Evolutionary conservation across 1,140 invertebrate genomes (phyloP), one percentile per base, ranked within the genome.

Genomic region (Drosophila rhopaloa): DNA sequence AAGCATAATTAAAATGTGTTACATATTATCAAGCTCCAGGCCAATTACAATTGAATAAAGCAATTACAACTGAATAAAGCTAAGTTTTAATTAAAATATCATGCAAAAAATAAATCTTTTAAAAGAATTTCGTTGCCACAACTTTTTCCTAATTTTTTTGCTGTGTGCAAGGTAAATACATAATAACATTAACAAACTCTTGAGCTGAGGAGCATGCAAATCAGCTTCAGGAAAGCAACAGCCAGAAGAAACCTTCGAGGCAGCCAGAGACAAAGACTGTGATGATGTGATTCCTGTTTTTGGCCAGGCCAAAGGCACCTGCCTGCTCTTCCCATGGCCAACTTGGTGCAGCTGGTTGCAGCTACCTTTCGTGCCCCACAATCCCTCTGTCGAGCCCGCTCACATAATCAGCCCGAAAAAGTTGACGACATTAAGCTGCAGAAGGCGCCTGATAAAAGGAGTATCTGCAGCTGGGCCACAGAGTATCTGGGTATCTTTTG

Each of bases 371-470:
- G 46, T 35, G 61, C 46, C 11, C 11, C 60, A 27, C 47, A 37
- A 29, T 19, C 19, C 19, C 37, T 11, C 24, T 29, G 19, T 32
- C 19, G 29, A 32, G 14, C 16, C 50, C 19, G 62, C 44, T 55
- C 63, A 68, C 19, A 40, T 71, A 70, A 70, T 70, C 51, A 51
- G 54, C 29, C 71, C 72, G 44, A 76, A 88, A 88, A 79, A 79
- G 83, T 80, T 88, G 83, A 89, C 80, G 83, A 86, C 83, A 86
- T 74, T 86, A 86, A 86, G 83, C 82, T 78, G 75, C 66, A 58
- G 66, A 59, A 73, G 78, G 66, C 68, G 79, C 54, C 82, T 78
- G 82, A 86, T 85, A 84, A 84, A 85, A 76, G 44, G 0, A 55
- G 57, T 63, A 81, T 61, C 55, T 58, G 66, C 62, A 62, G 60